Evolutionary conservation across 2,113 vertebrate genomes (phyloP).

Genomic region (Isurus oxyrinchus): DNA sequence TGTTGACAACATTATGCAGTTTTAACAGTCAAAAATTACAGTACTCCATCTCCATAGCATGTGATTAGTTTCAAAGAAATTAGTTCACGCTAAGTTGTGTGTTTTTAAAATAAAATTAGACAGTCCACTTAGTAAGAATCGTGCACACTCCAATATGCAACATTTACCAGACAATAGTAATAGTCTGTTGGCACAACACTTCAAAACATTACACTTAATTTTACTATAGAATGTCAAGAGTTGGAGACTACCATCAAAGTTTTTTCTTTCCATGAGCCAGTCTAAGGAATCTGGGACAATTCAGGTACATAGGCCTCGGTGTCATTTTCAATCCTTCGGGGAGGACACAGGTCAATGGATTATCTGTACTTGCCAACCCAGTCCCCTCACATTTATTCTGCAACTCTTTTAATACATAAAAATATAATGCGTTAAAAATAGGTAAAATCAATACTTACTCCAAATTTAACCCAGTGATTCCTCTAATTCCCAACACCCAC

Average conservation of each 20-base stretch:
- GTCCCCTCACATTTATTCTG: neutral
- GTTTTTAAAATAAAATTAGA: neutral
- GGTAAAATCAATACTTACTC: neutral
- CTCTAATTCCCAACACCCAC: neutral
- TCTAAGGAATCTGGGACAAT: neutral
- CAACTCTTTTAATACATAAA: neutral
- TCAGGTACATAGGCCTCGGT: neutral
- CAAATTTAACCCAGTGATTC: neutral
- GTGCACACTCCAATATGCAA: neutral
- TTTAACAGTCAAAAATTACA: neutral
- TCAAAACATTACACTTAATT: neutral
- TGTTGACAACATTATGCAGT: neutral
- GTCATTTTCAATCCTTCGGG: neutral
- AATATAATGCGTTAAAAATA: neutral
- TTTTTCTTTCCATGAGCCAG: neutral
- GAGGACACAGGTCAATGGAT: neutral
- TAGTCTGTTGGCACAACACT: neutral
- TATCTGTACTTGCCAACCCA: neutral
- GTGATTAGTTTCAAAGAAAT: neutral
- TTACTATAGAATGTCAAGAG: neutral
- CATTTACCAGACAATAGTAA: neutral
- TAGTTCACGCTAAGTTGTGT: neutral
- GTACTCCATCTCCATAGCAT: neutral
- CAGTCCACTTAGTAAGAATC: neutral
- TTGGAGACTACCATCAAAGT: neutral